Evolutionary conservation across 1,140 invertebrate genomes (phyloP), one percentile per base, ranked within the genome.

Genomic region (Drosophila paulistorum): DNA sequence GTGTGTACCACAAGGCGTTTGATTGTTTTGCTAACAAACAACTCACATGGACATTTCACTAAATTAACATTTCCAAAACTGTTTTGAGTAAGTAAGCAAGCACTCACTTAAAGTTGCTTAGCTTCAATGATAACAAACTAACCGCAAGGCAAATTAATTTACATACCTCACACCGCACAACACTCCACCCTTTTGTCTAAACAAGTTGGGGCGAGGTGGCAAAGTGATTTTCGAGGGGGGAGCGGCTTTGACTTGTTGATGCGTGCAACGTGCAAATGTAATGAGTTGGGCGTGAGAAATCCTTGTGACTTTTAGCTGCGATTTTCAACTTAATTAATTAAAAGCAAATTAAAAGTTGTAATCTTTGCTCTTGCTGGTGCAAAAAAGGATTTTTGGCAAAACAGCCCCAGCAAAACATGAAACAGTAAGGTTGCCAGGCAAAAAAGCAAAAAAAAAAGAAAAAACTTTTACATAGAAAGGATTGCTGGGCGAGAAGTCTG

Each of bases 281-380:
- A 57, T 68, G 71, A 33, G 42, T 59, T 60, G 57, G 59, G 30
- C 20, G 65, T 17, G 65, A 68, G 70, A 65, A 77, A 74, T 71
- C 68, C 77, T 78, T 51, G 81, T 89, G 84, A 89, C 84, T 89
- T 84, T 77, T 77, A 81, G 78, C 85, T 77, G 80, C 79, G 80
- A 89, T 89, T 89, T 89, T 84, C 84, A 89, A 89, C 84, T 89
- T 89, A 89, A 89, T 89, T 89, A 89, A 89, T 89, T 89, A 89
- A 89, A 89, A 89, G 84, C 85, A 89, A 89, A 89, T 89, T 89
- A 89, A 89, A 89, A 89, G 81, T 89, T 89, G 89, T 89, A 89
- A 89, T 89, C 84, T 89, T 60, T 79, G 77, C 45, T 45, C 6
- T 11, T 45, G 5, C 42, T 69, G 63, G 65, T 68, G 82, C 84